Base-by-base conservation (phyloP, 2,797 vertebrate species). In the Pogoniulus pusillus region DNA sequence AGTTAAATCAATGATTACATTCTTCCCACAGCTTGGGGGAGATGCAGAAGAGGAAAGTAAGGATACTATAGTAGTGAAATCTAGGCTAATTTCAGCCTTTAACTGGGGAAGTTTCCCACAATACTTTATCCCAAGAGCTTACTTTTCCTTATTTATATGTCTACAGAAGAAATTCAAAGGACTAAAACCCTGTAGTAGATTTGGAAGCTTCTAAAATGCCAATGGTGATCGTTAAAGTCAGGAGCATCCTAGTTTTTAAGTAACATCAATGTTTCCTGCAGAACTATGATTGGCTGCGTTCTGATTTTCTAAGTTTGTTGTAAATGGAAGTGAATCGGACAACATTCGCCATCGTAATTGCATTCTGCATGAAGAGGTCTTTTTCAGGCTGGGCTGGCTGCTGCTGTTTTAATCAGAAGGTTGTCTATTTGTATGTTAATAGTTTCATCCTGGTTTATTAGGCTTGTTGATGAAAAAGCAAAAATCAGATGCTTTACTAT, bases 391-490 rank as follows among this genome's bases (percentile, higher is more conserved):
- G 53, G 49, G 96, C 85, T 91, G 94, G 79, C 71, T 65, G 88
- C 92, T 78, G 96, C 97, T 96, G 93, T 95, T 97, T 97, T 97
- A 97, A 97, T 97, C 96, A 97, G 96, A 96, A 97, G 66, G 85
- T 94, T 96, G 95, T 96, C 97, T 97, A 97, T 97, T 97, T 97
- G 96, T 97, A 97, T 97, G 97, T 96, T 98, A 98, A 98, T 97
- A 96, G 91, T 96, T 97, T 96, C 95, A 97, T 96, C 91, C 81
- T 84, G 85, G 87, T 95, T 98, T 98, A 97, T 97, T 96, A 95
- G 94, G 86, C 85, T 96, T 90, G 96, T 96, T 92, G 95, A 96
- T 96, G 93, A 96, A 97, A 97, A 97, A 95, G 96, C 93, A 93
- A 95, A 97, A 97, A 97, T 97, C 96, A 94, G 96, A 95, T 90